Conservation (phyloP, 2,797 vertebrate species). For the Morus bassanus region DNA sequence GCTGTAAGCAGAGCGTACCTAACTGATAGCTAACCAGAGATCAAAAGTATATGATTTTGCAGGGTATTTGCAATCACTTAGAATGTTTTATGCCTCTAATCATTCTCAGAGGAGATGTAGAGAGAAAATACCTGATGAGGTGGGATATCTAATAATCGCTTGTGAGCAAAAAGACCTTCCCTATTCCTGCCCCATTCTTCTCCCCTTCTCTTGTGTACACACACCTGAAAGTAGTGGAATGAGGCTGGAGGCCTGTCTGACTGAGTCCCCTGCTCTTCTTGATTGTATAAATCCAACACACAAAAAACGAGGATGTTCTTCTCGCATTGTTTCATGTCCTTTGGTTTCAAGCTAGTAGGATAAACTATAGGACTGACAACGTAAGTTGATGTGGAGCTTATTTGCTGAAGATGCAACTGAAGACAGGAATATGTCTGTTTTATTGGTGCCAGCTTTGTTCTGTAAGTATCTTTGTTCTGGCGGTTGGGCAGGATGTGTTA, state of each 20-base stretch:
- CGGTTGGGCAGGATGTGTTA: background rate
- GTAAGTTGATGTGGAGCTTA: background rate
- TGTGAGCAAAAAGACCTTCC: background rate
- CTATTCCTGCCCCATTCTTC: fast-evolving
- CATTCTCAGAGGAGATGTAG: background rate
- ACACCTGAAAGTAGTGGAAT: background rate
- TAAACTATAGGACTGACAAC: background rate
- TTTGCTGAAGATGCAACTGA: background rate
- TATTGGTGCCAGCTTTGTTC: background rate
- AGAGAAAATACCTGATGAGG: background rate
- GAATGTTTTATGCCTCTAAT: background rate
- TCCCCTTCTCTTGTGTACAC: background rate
- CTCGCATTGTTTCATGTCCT: background rate
- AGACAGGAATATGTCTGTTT: background rate
- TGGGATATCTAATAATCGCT: background rate
- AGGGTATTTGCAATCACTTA: background rate
- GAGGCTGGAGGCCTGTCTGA: background rate
- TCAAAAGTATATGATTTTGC: background rate
- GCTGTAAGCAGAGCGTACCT: background rate
- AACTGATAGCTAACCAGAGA: background rate
- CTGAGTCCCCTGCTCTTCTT: background rate
- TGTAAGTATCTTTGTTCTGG: background rate
- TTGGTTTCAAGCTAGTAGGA: background rate
- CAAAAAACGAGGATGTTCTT: background rate
- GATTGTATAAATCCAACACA: background rate